These are phyloP conservation scores for Lasioglossum vierecki DNA, from an alignment of 2,888 invertebrate species.

Conservation along the genomic window DNA sequence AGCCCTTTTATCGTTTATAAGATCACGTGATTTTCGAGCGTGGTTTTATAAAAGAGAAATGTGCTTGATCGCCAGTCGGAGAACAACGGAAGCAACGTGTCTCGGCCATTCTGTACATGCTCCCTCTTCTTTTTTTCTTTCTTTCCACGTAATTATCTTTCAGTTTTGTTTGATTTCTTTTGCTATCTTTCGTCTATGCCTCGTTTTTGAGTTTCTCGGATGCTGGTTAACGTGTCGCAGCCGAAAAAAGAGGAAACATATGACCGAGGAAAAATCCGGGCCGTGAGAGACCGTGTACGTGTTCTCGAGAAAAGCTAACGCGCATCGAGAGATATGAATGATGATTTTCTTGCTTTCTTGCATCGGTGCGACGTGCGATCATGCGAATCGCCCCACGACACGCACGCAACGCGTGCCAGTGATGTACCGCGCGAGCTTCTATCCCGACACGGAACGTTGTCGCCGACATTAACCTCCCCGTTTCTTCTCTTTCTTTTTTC, in stretches of 20 bases:
- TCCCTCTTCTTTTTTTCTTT: constrained; percentile 7
- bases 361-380: constrained; percentile 46
- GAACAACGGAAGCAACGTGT: background rate
- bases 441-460: background rate
- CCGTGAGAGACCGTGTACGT: background rate
- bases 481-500: background rate
- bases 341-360: constrained; percentile 59
- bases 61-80: background rate
- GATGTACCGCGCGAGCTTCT: background rate
- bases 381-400: background rate
- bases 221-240: constrained; percentile 9
- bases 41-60: background rate
- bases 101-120: background rate
- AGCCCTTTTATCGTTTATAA: background rate
- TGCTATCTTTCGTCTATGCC: background rate
- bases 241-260: background rate
- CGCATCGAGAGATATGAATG: background rate
- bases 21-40: background rate
- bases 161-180: constrained; percentile 40
- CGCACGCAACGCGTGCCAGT: background rate
- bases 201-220: constrained; percentile 5
- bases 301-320: background rate
- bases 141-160: constrained; percentile 14
- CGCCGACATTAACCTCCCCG: background rate
- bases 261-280: background rate